Evolutionary conservation across 2,888 invertebrate species (phyloP), one percentile per base, ranked within the genome.

Genomic region (Geotrupes spiniger): DNA sequence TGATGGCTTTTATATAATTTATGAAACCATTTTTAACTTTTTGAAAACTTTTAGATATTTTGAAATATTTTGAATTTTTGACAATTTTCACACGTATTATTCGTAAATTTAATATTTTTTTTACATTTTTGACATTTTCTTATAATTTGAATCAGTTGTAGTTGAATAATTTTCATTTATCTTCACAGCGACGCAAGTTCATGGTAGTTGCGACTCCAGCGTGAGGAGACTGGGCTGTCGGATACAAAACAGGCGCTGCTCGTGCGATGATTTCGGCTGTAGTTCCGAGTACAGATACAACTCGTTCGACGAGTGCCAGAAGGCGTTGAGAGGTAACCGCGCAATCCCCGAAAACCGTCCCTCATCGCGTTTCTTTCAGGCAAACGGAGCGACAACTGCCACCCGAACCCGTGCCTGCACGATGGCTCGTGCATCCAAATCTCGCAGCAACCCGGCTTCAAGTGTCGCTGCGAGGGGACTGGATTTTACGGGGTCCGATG

Each of bases 381-480:
- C 36, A 72, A 70, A 61, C 76, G 76, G 60, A 75, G 78, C 17
- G 84, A 89, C 64, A 78, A 81, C 10, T 89, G 89, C 69, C 77
- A 74, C 49, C 75, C 76, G 25, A 73, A 74, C 57, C 87, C 87
- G 1, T 89, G 89, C 63, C 58, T 78, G 51, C 78, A 83, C 51
- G 83, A 83, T 3, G 78, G 80, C 4, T 79, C 77, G 10, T 89
- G 89, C 68, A 79, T 80, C 36, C 86, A 87, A 70, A 83, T 83
- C 9, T 75, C 78, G 1, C 79, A 80, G 53, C 78, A 80, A 2
- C 83, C 83, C 1, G 83, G 84, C 6, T 87, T 74, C 68, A 76
- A 78, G 59, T 87, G 87, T 64, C 76, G 82, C 58, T 87, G 87
- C 63, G 84, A 84, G 60, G 84, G 85, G 43, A 85, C 86, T n/a